phyloP scores from a whole-genome alignment of 2,888 invertebrate genomes.

The Crepidodera aurea region DNA sequence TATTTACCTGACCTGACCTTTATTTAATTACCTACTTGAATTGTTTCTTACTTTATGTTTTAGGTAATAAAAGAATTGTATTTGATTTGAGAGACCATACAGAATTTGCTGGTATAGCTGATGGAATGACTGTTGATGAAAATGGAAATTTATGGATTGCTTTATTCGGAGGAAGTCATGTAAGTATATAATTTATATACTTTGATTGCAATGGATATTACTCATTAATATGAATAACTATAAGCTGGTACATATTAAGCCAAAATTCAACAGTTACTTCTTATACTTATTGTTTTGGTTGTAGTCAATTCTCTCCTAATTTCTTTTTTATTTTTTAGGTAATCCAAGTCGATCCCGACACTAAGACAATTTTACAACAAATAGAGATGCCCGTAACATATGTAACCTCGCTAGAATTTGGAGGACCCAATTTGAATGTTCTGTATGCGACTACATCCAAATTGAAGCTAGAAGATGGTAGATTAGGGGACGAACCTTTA shows the following conservation, averaged over 20 bases:
- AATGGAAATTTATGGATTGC: conserved; percentile 80
- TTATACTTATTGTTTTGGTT: conserved; percentile 18
- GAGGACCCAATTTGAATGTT: conserved; percentile 65
- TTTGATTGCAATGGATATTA: too few species aligned
- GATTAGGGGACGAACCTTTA: conserved; percentile 56
- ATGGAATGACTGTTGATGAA: conserved; percentile 80
- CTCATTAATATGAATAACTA: too few species aligned
- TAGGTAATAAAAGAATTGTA: conserved; percentile 60
- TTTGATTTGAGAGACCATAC: conserved; percentile 67
- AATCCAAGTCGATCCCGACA: conserved; percentile 60
- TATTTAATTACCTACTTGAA: too few species aligned
- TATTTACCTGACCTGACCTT: too few species aligned
- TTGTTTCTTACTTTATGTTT: too few species aligned
- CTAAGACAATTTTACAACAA: conserved; percentile 58
- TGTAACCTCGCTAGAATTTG: conserved; percentile 69
- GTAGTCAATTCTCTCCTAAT: conserved; percentile 61
- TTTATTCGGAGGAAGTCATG: conserved; percentile 68
- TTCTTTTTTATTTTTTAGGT: conserved; percentile 57
- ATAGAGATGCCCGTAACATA: conserved; percentile 64
- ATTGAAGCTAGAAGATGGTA: conserved; percentile 53
- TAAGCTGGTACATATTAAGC: not conserved
- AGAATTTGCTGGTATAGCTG: conserved; percentile 68
- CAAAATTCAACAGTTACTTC: not conserved
- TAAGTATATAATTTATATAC: too few species aligned
- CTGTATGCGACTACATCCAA: conserved; percentile 67